Base-by-base conservation (phyloP, 2,113 vertebrate species). In the Synodontis membranacea region DNA sequence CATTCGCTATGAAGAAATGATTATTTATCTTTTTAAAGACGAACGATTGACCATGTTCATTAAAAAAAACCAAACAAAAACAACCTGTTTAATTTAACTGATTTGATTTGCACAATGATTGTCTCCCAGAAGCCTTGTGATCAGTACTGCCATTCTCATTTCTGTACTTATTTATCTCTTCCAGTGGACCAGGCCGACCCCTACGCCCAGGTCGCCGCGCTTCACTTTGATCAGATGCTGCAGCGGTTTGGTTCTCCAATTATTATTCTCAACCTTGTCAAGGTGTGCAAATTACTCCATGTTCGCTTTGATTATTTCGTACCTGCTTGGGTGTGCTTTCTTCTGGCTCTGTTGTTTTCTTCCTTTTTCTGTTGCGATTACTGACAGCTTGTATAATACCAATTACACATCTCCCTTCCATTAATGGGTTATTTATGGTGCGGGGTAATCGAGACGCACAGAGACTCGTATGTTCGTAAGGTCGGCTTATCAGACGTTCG, bases 221-320 rank as follows among this genome's bases (percentile, higher is more conserved):
- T 98, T 90, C 98, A 99, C 91, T 99, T 99, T 88, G 98, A 99
- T 92, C 98, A 99, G 94, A 99, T 99, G 98, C 94, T 99, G 72
- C 97, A 99, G 94, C 95, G 98, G 62, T 99, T 99, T 88, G 98
- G 98, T 34, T 98, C 98, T 2, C 98, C 98, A 0, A 97, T 99
- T 90, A 98, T 99, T 89, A 99, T 99, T 93, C 89, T 99, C 92
- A 99, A 99, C 93, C 96, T 99, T 31, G 98, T 99, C 54, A 99
- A 99, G 98, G 98, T 99, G 95, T 64, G 80, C 19, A 34, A 37
- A 52, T 52, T 1, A 12, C 48, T 48, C 0, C 9, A 2, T 54
- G 37, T 79, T 54, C 10, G 48, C 0, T 48, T 46, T 46, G 25
- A 46, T 46, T 48, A 48, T 76, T 74, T 44, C 34, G 4, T 66